phyloP scores from a whole-genome alignment of 2,797 vertebrate genomes.

The Pseudomugil gertrudae region DNA sequence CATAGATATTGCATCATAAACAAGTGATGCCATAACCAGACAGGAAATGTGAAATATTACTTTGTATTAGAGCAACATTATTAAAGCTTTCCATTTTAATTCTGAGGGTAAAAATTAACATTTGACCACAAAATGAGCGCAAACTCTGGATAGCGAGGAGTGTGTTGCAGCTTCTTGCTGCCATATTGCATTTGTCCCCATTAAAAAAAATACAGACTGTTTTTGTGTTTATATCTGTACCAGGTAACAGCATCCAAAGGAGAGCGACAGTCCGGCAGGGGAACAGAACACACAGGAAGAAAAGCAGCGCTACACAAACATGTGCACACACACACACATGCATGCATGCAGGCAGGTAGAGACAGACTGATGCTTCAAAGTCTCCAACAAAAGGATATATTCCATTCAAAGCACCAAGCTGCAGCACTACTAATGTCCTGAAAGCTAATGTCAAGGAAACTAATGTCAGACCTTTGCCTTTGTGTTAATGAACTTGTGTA shows the following conservation, averaged over 20 bases:
- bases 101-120: neutral
- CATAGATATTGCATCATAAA: slow-evolving; percentile 64
- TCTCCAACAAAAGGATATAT: slow-evolving; percentile 41
- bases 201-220: slow-evolving; percentile 6
- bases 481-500: slow-evolving; percentile 56
- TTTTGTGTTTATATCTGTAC: slow-evolving; percentile 47
- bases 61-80: slow-evolving; percentile 17
- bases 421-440: slow-evolving; percentile 27
- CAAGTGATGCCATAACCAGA: slow-evolving; percentile 28
- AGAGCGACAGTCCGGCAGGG: slow-evolving; percentile 20
- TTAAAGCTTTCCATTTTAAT: neutral
- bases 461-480: slow-evolving; percentile 37
- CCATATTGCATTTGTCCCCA: neutral
- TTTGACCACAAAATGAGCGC: neutral
- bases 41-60: slow-evolving; percentile 42
- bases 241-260: slow-evolving; percentile 41
- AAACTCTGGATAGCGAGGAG: neutral
- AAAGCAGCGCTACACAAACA: neutral
- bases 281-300: slow-evolving; percentile 37
- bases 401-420: slow-evolving; percentile 46
- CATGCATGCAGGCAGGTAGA: slow-evolving; percentile 18
- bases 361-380: slow-evolving; percentile 14
- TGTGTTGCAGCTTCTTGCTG: neutral
- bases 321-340: slow-evolving; percentile 14
- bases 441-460: slow-evolving; percentile 46